These are phyloP conservation scores for Ammodytes marinus DNA, from an alignment of 2,113 vertebrate species.

Conservation along the genomic window DNA sequence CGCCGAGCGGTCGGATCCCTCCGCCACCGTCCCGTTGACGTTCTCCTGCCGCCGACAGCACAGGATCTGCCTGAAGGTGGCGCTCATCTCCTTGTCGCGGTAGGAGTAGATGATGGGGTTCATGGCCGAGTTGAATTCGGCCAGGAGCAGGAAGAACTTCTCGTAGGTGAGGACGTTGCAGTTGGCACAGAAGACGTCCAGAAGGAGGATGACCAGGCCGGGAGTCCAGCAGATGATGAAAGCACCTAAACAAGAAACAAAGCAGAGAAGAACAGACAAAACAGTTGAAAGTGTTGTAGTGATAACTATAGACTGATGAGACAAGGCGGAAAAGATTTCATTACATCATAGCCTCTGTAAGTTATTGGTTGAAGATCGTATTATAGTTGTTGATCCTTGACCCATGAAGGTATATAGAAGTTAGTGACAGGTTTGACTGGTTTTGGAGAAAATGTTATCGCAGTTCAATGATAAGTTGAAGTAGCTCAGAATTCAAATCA, in stretches of 20 bases:
- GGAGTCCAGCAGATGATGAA: conserved; percentile 99
- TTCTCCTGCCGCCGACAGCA: conserved; percentile 95
- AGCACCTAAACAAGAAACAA: conserved; percentile 85
- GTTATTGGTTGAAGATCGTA: background rate
- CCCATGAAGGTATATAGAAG: background rate
- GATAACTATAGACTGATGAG: background rate
- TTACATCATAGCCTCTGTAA: too few species aligned
- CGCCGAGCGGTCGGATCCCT: conserved; percentile 94
- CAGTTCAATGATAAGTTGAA: background rate
- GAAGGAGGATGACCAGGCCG: conserved; percentile 93
- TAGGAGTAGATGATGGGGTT: conserved; percentile 99
- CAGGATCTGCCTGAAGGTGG: conserved; percentile 97
- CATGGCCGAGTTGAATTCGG: conserved; percentile 99
- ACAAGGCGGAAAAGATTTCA: too few species aligned
- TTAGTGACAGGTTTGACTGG: background rate
- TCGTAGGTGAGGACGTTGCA: conserved; percentile 95
- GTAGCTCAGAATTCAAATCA: background rate
- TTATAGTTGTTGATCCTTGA: background rate
- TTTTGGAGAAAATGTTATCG: background rate
- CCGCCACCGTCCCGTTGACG: conserved; percentile 87
- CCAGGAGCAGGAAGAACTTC: conserved; percentile 98
- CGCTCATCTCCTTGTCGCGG: conserved; percentile 98
- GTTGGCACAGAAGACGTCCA: conserved; percentile 93
- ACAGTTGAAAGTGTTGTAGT: background rate
- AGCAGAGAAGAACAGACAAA: background rate